phyloP scores from a whole-genome alignment of 2,113 vertebrate species.

The Blennius ocellaris region DNA sequence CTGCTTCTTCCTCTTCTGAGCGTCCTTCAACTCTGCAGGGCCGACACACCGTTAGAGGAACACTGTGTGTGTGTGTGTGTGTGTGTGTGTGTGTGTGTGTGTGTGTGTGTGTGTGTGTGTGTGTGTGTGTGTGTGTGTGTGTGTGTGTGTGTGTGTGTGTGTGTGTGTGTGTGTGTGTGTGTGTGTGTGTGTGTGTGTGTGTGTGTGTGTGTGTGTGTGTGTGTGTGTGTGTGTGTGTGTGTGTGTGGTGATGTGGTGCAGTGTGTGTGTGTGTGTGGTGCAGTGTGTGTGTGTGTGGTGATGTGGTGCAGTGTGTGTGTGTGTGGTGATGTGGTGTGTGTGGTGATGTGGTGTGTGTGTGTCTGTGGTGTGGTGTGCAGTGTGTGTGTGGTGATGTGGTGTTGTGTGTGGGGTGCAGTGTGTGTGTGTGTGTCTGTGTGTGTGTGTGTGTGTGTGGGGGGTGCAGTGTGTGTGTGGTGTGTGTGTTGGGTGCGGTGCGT shows the following conservation, averaged over 20 bases:
- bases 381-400: constrained; percentile 16
- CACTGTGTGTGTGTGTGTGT: too few species aligned
- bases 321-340: too few species aligned
- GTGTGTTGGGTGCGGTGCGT: too few species aligned
- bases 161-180: constrained; percentile 11
- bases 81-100: too few species aligned
- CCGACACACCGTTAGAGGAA: too few species aligned
- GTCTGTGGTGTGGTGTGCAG: neutral
- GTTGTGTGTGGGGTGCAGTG: neutral
- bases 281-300: constrained; percentile 11
- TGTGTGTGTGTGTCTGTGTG: constrained; percentile 11
- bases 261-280: constrained; percentile 5
- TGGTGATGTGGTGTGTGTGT: too few species aligned
- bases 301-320: neutral
- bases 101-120: neutral
- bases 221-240: neutral
- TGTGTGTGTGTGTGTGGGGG: constrained; percentile 5
- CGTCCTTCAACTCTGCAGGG: constrained; percentile 89
- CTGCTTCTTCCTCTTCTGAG: constrained; percentile 90
- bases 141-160: neutral
- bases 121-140: constrained; percentile 11
- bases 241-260: too few species aligned
- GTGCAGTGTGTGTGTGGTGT: too few species aligned
- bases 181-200: neutral
- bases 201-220: constrained; percentile 1